Evolutionary conservation across 2,113 vertebrate genomes (phyloP).

Genomic region (Steatornis caripensis): DNA sequence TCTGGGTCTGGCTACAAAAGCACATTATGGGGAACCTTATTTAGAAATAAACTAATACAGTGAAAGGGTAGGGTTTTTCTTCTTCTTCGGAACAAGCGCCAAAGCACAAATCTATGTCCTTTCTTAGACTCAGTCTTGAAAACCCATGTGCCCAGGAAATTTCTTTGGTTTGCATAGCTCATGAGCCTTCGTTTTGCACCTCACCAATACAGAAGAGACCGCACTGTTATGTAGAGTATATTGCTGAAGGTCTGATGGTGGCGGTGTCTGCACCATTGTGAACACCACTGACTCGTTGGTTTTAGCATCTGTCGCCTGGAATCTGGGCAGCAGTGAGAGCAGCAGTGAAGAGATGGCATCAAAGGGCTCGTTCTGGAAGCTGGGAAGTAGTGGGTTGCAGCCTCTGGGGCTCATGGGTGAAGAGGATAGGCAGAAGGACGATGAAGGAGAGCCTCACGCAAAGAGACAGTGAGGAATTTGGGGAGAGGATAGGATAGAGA

Average conservation of each 20-base stretch:
- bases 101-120: neutral
- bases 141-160: neutral
- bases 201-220: neutral
- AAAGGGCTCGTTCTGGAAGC: accelerated
- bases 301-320: neutral
- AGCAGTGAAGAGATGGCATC: neutral
- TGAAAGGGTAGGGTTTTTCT: neutral
- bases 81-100: neutral
- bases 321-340: neutral
- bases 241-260: neutral
- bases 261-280: accelerated
- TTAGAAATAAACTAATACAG: neutral
- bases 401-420: neutral
- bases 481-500: neutral
- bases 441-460: neutral
- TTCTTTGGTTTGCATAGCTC: neutral
- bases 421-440: neutral
- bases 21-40: neutral
- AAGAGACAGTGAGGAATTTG: neutral
- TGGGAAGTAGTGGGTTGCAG: neutral
- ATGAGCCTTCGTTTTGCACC: neutral
- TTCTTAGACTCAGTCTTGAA: neutral
- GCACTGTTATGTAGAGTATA: accelerated
- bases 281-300: neutral
- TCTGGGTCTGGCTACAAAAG: neutral